Base-by-base conservation (phyloP, 2,797 vertebrate species). In the Perodicticus potto region DNA sequence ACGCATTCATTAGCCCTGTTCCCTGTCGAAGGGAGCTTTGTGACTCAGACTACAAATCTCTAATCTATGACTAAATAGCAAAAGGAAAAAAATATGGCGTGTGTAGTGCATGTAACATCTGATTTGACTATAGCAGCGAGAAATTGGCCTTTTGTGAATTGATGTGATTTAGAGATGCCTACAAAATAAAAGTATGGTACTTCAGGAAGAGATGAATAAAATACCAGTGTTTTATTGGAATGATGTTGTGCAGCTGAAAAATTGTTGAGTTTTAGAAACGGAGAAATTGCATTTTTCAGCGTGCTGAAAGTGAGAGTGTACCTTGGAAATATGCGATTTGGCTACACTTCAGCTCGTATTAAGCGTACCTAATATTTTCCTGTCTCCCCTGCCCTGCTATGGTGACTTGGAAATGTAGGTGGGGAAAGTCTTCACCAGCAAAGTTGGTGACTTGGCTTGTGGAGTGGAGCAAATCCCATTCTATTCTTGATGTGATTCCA, bases 211-310 rank as follows among this genome's bases (percentile, higher is more conserved):
- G 96, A 95, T 78, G 73, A 96, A 95, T 96, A 94, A 97, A 98
- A 98, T 97, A 95, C 94, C 77, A 92, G 96, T 96, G 95, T 97
- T 97, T 97, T 95, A 90, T 83, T 87, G 94, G 94, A 90, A 72
- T 17, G 93, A 94, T 14, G 94, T 95, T 96, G 88, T 95, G 96
- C 43, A 2, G 84, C 73, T 93, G 91, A 96, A 96, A 96, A 96
- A 96, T 96, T 86, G 96, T 97, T 70, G 96, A 95, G 95, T 82
- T 97, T 95, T 74, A 63, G 86, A 95, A 97, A 96, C 97, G 93
- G 96, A 96, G 94, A 97, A 97, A 97, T 97, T 96, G 95, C 86
- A 95, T 93, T 97, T 96, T 96, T 96, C 84, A 70, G 73, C 57
- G 40, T 5, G 69, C 43, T 90, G 95, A 53, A 4, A 91, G 86